Percentiles rank a stretch among this genome's conserved stretches.
These are phyloP conservation scores for Adela reaumurella DNA, from an alignment of 2,888 invertebrate species.

Conservation along the genomic window DNA sequence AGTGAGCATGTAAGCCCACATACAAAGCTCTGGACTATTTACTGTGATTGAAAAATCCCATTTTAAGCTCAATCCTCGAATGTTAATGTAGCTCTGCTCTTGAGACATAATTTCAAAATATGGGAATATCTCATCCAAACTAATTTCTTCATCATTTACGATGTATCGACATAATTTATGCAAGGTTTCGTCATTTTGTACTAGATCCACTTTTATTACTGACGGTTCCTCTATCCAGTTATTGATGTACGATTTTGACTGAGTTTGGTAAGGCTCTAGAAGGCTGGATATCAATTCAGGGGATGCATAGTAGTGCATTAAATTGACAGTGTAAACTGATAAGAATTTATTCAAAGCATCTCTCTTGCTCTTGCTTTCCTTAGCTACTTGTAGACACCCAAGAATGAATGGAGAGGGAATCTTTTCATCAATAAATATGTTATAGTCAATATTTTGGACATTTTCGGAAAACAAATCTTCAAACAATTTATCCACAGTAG, in stretches of 20 bases:
- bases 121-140: constrained; percentile 28
- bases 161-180: constrained; percentile 38
- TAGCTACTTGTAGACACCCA: constrained; percentile 36
- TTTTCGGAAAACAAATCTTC: constrained; percentile 30
- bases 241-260: constrained; percentile 45
- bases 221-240: constrained; percentile 42
- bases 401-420: constrained; percentile 40
- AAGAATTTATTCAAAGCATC: constrained; percentile 35
- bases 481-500: constrained; percentile 31
- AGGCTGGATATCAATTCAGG: constrained; percentile 47
- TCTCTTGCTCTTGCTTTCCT: constrained; percentile 28
- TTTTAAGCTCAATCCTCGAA: constrained; percentile 23
- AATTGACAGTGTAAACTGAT: constrained; percentile 45
- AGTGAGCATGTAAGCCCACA: constrained; percentile 41
- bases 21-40: constrained; percentile 33
- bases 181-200: constrained; percentile 25
- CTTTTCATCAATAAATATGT: constrained; percentile 35
- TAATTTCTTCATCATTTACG: constrained; percentile 26
- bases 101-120: constrained; percentile 20
- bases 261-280: constrained; percentile 41
- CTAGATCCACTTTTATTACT: constrained; percentile 25
- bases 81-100: constrained; percentile 21
- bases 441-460: constrained; percentile 26
- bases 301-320: constrained; percentile 58
- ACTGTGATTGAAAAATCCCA: constrained; percentile 18